phyloP scores from a whole-genome alignment of 2,113 vertebrate genomes.

The Spermophilus dauricus region DNA sequence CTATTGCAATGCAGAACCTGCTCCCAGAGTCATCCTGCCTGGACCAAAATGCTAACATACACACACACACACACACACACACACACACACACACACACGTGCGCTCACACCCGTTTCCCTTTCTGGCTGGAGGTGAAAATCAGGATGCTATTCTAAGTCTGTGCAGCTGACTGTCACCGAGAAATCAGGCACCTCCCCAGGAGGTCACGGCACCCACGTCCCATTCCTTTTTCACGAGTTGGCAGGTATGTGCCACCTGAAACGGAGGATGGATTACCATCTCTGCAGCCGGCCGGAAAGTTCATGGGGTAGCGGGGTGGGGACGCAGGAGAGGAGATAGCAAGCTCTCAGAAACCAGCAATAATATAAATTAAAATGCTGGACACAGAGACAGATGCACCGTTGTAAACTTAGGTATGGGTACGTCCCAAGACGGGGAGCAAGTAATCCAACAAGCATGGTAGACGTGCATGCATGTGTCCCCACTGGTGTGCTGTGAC shows the following conservation, averaged over 20 bases:
- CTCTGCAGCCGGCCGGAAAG: neutral
- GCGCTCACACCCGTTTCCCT: neutral
- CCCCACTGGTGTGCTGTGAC: neutral
- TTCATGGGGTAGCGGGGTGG: neutral
- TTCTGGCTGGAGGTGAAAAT: neutral
- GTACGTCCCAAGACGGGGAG: rapidly evolving
- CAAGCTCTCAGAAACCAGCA: neutral
- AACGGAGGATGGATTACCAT: neutral
- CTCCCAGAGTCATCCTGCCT: too few relatives aligned
- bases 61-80: neutral
- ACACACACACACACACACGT: too few relatives aligned
- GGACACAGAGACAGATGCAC: rapidly evolving
- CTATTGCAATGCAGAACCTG: too few relatives aligned
- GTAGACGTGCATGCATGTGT: rapidly evolving
- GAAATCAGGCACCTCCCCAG: neutral
- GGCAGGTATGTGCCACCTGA: too few relatives aligned
- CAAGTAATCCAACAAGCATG: rapidly evolving
- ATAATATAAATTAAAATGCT: neutral
- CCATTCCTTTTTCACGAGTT: neutral
- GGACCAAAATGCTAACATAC: neutral
- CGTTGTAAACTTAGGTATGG: rapidly evolving
- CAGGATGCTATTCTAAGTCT: neutral
- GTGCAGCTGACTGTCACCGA: neutral
- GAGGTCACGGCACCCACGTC: rapidly evolving
- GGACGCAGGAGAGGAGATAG: neutral